These are phyloP conservation scores for Leptinotarsa lineolata DNA, from an alignment of 1,140 invertebrate species.

Conservation along the genomic window DNA sequence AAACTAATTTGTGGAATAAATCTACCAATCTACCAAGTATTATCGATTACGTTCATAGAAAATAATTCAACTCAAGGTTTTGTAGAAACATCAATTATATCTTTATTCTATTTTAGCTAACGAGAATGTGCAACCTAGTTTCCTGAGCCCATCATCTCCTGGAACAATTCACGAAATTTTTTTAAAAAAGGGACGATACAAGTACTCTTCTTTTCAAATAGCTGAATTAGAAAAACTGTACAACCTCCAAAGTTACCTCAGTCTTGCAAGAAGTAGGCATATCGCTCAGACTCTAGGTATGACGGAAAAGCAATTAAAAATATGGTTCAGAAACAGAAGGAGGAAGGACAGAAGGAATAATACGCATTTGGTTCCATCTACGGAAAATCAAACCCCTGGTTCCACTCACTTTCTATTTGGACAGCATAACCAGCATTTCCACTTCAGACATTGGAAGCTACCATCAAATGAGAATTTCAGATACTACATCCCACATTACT, in stretches of 20 bases:
- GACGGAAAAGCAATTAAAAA: constrained; percentile 96
- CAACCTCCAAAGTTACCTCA: constrained; percentile 95
- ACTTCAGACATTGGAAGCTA: too few relatives aligned
- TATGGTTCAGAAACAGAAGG: constrained; percentile 93
- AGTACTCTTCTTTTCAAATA: too few relatives aligned
- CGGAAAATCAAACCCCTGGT: too few relatives aligned
- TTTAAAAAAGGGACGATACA: too few relatives aligned
- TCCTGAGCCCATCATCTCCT: too few relatives aligned
- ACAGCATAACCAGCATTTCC: too few relatives aligned
- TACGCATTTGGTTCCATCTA: not conserved
- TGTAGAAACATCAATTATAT: not conserved
- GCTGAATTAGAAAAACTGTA: constrained; percentile 86
- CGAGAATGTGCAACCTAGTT: too few relatives aligned
- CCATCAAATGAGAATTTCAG: too few relatives aligned
- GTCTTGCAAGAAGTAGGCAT: constrained; percentile 91
- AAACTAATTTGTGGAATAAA: too few relatives aligned
- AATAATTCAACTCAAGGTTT: not conserved
- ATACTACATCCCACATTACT: too few relatives aligned
- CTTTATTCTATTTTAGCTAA: not conserved
- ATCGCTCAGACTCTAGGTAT: constrained; percentile 94
- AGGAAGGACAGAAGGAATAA: constrained; percentile 68
- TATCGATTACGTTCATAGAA: not conserved
- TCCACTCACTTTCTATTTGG: not conserved
- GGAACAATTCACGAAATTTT: constrained; percentile 52
- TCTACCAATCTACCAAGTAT: not conserved